Percentiles rank a stretch among this genome's conserved stretches.
These are phyloP conservation scores for crab-eating macaque (Macaca fascicularis) DNA, from an alignment of 2,113 vertebrate species.

Conservation along the genomic window DNA sequence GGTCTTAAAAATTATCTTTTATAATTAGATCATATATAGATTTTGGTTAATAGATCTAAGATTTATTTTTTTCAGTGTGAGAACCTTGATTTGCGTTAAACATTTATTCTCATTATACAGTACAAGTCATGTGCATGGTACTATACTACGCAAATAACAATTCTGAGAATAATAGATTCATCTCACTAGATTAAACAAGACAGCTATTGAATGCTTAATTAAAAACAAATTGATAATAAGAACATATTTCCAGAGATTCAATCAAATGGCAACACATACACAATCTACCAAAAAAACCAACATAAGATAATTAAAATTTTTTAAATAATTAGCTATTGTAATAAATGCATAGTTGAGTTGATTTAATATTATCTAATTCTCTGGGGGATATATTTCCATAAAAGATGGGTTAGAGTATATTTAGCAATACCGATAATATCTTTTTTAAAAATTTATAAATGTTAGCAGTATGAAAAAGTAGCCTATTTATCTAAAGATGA, in stretches of 20 bases:
- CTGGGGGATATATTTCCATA: slow-evolving; percentile 22
- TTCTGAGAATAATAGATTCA: slow-evolving; percentile 9
- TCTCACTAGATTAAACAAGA: slow-evolving; percentile 54
- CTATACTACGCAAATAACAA: slow-evolving; percentile 21
- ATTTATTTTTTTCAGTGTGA: neutral
- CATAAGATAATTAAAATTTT: slow-evolving; percentile 54
- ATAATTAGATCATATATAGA: neutral
- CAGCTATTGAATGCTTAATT: slow-evolving; percentile 57
- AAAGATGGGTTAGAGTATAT: neutral
- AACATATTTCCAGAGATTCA: slow-evolving; percentile 50
- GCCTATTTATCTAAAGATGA: slow-evolving; percentile 34
- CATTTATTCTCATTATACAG: neutral
- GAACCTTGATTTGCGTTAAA: neutral
- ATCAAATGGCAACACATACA: slow-evolving; percentile 51
- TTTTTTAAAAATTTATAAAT: neutral
- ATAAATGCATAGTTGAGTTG: slow-evolving; percentile 51
- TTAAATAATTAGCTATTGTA: slow-evolving; percentile 71
- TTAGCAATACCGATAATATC: neutral
- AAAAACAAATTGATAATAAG: slow-evolving; percentile 54
- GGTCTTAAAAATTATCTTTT: neutral
- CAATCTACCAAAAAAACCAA: slow-evolving; percentile 55
- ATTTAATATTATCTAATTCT: slow-evolving; percentile 37
- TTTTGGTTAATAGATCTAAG: neutral
- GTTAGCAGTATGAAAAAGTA: slow-evolving; percentile 35
- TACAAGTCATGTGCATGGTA: neutral